Conservation (phyloP, 1,140 invertebrate genomes). For the Rhopalosiphum padi region DNA sequence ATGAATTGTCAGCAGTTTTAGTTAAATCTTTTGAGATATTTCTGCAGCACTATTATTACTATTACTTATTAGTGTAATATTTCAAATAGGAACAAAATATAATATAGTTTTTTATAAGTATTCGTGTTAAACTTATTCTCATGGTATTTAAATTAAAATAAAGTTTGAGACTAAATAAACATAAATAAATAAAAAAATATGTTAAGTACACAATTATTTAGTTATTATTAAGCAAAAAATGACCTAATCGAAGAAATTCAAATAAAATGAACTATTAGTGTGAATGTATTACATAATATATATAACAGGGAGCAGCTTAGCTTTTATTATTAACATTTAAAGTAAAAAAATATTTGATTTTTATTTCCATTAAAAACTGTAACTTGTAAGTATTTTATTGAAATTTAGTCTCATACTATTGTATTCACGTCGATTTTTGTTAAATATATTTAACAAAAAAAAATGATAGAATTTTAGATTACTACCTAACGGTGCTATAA, state of each 20-base stretch:
- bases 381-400: neutral
- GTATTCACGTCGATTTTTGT: neutral
- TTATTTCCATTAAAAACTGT: neutral
- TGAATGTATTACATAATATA: neutral
- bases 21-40: too few relatives aligned
- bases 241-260: neutral
- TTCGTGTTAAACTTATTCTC: too few relatives aligned
- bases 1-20: too few relatives aligned
- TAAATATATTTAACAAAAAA: neutral
- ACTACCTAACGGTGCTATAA: neutral
- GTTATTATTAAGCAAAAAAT: neutral
- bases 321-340: neutral
- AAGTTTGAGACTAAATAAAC: neutral
- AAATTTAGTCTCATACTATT: neutral
- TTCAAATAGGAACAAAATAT: neutral
- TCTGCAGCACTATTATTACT: neutral
- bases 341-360: neutral
- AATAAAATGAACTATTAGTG: neutral
- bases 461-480: neutral
- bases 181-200: neutral
- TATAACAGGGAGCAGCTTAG: neutral
- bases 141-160: neutral
- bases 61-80: neutral
- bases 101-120: neutral
- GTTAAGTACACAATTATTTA: neutral